Evolutionary conservation across 2,797 vertebrate genomes (phyloP), one percentile per base, ranked within the genome.

Genomic region (Alca torda): DNA sequence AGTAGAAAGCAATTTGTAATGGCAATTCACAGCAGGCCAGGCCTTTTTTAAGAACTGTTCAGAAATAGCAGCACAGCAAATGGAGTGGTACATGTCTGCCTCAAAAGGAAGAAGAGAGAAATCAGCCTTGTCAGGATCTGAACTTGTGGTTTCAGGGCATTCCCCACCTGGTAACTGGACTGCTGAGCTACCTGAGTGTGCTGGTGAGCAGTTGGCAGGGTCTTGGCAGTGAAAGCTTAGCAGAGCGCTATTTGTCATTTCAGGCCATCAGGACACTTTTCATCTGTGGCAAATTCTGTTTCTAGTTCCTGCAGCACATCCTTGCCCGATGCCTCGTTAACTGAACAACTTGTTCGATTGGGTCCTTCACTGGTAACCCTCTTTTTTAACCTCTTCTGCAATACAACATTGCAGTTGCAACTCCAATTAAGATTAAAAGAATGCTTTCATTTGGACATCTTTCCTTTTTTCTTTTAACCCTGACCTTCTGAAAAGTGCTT

Each of bases 381-480:
- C 56, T 78, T 74, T 79, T 79, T 83, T 87, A 75, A 75, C 56
- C 39, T 77, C 39, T 86, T 88, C 50, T 89, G 53, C 21, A 8
- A 6, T 43, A 6, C 8, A 68, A 68, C 39, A 8, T 37, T 90
- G 45, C 56, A 85, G 41, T 80, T 84, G 37, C 64, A 97, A 61
- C 72, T 91, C 63, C 54, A 91, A 3, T 90, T 87, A 93, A 74
- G 63, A 92, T 94, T 45, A 72, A 89, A 91, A 77, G 68, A 85
- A 60, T 0, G 2, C 57, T 94, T 96, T 90, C 31, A 50, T 93
- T 91, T 76, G 77, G 45, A 50, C 30, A 43, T 41, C 28, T 78
- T 85, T 48, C 68, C 41, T 73, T 90, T 83, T 84, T 76, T 37
- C 46, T 91, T 78, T 76, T 87, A 60, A 77, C 64, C n/a, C 21